Evolutionary conservation across 2,797 vertebrate species (phyloP).

Genomic region (Pseudocheirus occidentalis): DNA sequence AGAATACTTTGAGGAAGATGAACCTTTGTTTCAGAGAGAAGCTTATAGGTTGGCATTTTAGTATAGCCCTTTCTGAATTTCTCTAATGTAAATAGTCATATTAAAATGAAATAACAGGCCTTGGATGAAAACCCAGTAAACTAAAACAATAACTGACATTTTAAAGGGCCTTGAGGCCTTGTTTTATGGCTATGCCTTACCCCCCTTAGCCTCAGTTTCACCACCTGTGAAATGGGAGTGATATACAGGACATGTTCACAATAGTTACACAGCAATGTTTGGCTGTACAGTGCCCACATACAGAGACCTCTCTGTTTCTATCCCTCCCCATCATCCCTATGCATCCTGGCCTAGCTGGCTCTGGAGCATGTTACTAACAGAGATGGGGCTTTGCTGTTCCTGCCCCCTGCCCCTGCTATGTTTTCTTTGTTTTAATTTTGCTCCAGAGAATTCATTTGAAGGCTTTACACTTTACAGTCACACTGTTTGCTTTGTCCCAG

Average conservation of each 20-base stretch:
- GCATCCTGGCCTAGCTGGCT: constrained; percentile 54
- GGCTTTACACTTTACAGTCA: constrained; percentile 74
- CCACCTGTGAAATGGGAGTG: neutral
- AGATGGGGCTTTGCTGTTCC: constrained; percentile 57
- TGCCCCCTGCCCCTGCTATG: neutral
- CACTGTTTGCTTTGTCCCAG: constrained; percentile 71
- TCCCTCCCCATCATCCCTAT: too few species aligned
- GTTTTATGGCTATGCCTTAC: neutral
- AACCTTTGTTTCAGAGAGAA: neutral
- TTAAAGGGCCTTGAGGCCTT: neutral
- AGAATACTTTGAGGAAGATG: neutral
- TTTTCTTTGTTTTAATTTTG: constrained; percentile 62
- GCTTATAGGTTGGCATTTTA: neutral
- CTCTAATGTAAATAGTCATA: neutral
- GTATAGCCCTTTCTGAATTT: neutral
- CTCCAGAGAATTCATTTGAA: constrained; percentile 77
- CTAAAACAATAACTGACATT: neutral
- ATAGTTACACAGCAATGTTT: neutral
- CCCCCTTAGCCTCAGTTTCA: neutral
- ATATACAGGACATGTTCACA: neutral
- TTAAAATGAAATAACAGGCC: neutral
- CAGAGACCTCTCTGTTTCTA: neutral
- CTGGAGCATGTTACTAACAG: constrained; percentile 68
- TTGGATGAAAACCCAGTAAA: neutral
- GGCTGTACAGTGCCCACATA: neutral